Conservation (phyloP, 1,140 invertebrate genomes). For the Lysiphlebus fabarum region DNA sequence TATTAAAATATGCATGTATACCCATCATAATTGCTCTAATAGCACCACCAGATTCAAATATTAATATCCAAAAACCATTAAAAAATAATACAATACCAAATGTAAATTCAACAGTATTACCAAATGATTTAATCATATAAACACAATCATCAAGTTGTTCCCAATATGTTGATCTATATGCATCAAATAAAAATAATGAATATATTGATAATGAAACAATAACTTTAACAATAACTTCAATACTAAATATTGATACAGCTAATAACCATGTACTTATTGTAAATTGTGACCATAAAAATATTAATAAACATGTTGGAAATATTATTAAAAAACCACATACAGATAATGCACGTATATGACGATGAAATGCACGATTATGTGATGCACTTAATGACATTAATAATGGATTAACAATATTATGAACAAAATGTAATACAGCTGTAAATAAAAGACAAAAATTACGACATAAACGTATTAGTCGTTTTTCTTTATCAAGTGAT, state of each 20-base stretch:
- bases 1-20: constrained; percentile 95
- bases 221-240: constrained; percentile 84
- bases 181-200: constrained; percentile 83
- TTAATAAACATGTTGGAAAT: constrained; percentile 73
- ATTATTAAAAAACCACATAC: constrained; percentile 81
- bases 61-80: constrained; percentile 89
- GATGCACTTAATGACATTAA: constrained; percentile 86
- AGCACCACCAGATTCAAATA: constrained; percentile 86
- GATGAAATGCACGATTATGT: constrained; percentile 75
- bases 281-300: constrained; percentile 81
- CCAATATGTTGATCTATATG: constrained; percentile 84
- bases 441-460: constrained; percentile 90
- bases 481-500: constrained; percentile 81
- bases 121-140: constrained; percentile 87
- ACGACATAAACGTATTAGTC: constrained; percentile 79
- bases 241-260: constrained; percentile 84
- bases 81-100: constrained; percentile 94
- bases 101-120: constrained; percentile 86
- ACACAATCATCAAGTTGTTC: constrained; percentile 92
- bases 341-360: constrained; percentile 75
- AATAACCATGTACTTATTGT: constrained; percentile 84
- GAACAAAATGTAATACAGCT: constrained; percentile 85
- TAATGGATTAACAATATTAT: constrained; percentile 84
- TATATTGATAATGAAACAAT: constrained; percentile 86
- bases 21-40: constrained; percentile 91